Evolutionary conservation across 2,888 invertebrate species (phyloP).

Genomic region (Tipula confusa): DNA sequence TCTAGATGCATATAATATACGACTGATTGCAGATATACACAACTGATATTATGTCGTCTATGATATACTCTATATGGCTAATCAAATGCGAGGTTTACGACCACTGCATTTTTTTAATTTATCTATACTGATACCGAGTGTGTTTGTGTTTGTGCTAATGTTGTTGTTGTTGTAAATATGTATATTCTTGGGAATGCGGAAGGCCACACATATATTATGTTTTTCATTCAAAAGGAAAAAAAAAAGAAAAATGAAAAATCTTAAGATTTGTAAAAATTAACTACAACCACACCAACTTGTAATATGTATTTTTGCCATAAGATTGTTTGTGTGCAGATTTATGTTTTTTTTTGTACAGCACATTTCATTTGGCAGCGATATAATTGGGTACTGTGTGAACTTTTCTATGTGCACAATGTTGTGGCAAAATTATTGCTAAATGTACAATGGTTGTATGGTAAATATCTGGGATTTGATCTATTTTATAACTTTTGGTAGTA

Average conservation of each 20-base stretch:
- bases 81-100: not conserved
- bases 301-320: not conserved
- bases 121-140: not conserved
- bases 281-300: not conserved
- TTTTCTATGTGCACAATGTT: not conserved
- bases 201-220: slow-evolving; percentile 34
- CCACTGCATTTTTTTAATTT: not conserved
- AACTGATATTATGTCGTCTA: not conserved
- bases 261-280: not conserved
- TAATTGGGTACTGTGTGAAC: not conserved
- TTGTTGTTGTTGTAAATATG: slow-evolving; percentile 12
- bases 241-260: not conserved
- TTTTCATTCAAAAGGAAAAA: slow-evolving; percentile 5
- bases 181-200: slow-evolving; percentile 35
- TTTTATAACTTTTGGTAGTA: no score
- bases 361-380: not conserved
- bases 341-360: not conserved
- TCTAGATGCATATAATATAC: not conserved
- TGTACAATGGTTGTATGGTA: no score
- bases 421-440: not conserved
- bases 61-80: not conserved
- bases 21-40: not conserved
- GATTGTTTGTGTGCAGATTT: not conserved
- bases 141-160: not conserved
- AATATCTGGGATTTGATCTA: no score